Evolutionary conservation across 2,888 invertebrate species (phyloP).

Genomic region (Celastrina argiolus): DNA sequence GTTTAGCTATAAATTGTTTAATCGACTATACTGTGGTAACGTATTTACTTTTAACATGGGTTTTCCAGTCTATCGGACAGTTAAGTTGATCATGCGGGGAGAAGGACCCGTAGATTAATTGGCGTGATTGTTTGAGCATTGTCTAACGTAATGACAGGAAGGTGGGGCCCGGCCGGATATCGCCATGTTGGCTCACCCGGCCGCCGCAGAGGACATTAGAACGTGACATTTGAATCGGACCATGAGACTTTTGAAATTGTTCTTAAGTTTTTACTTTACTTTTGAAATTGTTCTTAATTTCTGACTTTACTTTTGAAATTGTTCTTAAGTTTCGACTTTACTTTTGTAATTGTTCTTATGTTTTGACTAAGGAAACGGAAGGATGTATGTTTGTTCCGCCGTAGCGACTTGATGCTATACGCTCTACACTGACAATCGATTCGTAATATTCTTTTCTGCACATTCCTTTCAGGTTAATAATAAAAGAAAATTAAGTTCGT

Average conservation of each 20-base stretch:
- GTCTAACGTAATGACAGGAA: conserved; percentile 66
- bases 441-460: no score
- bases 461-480: not conserved
- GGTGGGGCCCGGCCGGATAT: conserved; percentile 71
- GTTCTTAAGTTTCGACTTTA: no score
- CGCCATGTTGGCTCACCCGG: conserved; percentile 14
- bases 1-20: not conserved
- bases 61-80: not conserved
- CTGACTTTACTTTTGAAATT: no score
- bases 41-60: not conserved
- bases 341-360: no score
- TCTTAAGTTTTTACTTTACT: not conserved
- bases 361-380: no score
- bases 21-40: not conserved
- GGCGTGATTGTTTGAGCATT: conserved; percentile 66
- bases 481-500: not conserved
- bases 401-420: no score
- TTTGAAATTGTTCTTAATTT: no score
- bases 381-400: no score
- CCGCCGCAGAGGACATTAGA: conserved; percentile 5
- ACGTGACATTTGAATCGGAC: not conserved
- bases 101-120: conserved; percentile 49
- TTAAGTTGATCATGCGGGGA: conserved; percentile 2
- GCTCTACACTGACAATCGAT: no score
- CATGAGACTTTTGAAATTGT: not conserved